A percentile compares a stretch with the other conserved stretches of the same genome.
Conservation (phyloP, 2,797 vertebrate genomes). For the Catamblyrhynchus diadema region DNA sequence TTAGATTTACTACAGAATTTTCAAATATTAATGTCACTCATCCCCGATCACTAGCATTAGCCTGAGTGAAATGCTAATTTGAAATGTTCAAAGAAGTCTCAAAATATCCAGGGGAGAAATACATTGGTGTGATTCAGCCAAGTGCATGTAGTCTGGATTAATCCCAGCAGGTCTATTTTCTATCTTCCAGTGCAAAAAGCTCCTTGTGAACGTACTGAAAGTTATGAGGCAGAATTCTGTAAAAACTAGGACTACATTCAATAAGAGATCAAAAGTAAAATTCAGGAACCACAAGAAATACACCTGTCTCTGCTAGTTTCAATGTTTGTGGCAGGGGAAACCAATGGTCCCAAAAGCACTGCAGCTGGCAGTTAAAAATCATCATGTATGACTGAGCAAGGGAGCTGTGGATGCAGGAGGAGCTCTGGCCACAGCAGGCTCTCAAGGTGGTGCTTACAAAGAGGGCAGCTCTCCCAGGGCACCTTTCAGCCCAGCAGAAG, state of each 20-base stretch:
- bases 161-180: not conserved
- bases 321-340: not conserved
- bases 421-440: rapidly evolving
- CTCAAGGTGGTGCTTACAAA: not conserved
- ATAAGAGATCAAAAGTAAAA: not conserved
- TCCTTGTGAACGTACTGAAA: not conserved
- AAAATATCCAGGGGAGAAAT: not conserved
- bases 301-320: not conserved
- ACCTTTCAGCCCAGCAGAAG: not conserved
- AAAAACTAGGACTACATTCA: not conserved
- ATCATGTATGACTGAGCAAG: not conserved
- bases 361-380: not conserved
- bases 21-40: not conserved
- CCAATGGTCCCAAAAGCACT: not conserved
- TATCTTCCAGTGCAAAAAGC: not conserved
- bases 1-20: not conserved
- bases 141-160: not conserved
- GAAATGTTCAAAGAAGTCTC: not conserved
- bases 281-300: not conserved
- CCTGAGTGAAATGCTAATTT: not conserved
- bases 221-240: not conserved
- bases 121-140: not conserved
- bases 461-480: not conserved
- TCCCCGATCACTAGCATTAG: not conserved
- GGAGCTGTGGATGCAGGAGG: not conserved